Conservation (phyloP, 1,140 invertebrate species). For the Potamilus streckersoni region DNA sequence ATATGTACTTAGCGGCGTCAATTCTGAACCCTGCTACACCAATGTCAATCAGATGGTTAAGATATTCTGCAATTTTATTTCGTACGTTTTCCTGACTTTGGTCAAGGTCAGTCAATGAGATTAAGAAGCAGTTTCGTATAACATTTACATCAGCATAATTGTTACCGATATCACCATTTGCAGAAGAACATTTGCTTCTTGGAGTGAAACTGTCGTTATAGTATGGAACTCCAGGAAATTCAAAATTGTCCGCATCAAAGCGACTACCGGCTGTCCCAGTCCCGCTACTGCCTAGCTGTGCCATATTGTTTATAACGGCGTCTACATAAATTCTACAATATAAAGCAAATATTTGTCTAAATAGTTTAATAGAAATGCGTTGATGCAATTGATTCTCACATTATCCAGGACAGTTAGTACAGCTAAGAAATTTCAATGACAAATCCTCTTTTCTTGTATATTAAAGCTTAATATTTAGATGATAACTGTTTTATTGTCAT, state of each 20-base stretch:
- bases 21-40: constrained; percentile 79
- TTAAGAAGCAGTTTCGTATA: constrained; percentile 78
- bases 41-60: constrained; percentile 73
- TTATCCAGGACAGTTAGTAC: no score
- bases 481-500: no score
- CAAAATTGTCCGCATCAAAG: constrained; percentile 55
- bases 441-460: no score
- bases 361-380: constrained; percentile 69
- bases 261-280: constrained; percentile 51
- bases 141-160: constrained; percentile 48
- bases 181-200: constrained; percentile 53
- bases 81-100: constrained; percentile 76
- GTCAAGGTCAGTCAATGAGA: constrained; percentile 80
- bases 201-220: constrained; percentile 50
- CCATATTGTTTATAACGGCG: constrained; percentile 89
- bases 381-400: no score
- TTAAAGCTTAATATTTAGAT: no score
- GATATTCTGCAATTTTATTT: constrained; percentile 75
- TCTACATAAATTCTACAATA: constrained; percentile 83
- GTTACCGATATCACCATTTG: constrained; percentile 68
- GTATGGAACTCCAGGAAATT: constrained; percentile 71
- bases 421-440: no score
- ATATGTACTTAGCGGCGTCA: constrained; percentile 56
- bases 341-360: not conserved
- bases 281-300: constrained; percentile 66